These are phyloP conservation scores for Esox masquinongy DNA, from an alignment of 2,797 vertebrate species.

Conservation along the genomic window DNA sequence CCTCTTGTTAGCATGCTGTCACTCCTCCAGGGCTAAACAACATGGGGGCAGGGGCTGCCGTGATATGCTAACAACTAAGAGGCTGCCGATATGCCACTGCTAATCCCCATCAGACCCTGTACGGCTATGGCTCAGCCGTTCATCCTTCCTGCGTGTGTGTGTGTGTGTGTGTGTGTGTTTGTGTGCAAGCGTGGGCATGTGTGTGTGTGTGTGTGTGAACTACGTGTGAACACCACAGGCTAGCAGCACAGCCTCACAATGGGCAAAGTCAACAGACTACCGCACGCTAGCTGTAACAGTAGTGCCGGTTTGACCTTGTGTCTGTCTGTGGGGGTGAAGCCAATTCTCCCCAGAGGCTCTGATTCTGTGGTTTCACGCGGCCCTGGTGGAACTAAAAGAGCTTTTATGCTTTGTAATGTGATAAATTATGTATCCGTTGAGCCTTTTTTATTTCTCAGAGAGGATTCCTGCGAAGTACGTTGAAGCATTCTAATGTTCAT, in stretches of 20 bases:
- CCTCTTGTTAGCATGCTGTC: conserved; percentile 37
- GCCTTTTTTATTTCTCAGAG: not conserved
- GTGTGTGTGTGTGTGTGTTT: not conserved
- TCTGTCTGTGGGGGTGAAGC: conserved; percentile 15
- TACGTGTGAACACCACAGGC: not conserved
- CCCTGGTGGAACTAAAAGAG: not conserved
- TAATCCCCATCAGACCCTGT: conserved; percentile 37
- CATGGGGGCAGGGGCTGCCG: no score
- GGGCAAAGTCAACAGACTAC: conserved; percentile 18
- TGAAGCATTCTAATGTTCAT: not conserved
- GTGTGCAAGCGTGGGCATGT: not conserved
- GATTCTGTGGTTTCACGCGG: not conserved
- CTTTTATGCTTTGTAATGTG: not conserved
- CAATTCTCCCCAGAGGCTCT: conserved; percentile 5
- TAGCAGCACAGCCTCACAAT: conserved; percentile 22
- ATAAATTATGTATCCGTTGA: not conserved
- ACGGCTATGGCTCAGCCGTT: conserved; percentile 17
- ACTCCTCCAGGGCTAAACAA: conserved; percentile 4
- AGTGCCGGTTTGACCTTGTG: conserved; percentile 48
- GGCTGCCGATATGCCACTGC: not conserved
- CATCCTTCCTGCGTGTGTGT: conserved; percentile 2
- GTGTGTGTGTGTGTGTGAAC: not conserved
- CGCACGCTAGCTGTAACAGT: conserved; percentile 46
- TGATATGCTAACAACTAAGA: not conserved
- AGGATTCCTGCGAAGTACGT: not conserved